Evolutionary conservation across 2,113 vertebrate genomes (phyloP).

Genomic region (Leptodactylus fuscus): DNA sequence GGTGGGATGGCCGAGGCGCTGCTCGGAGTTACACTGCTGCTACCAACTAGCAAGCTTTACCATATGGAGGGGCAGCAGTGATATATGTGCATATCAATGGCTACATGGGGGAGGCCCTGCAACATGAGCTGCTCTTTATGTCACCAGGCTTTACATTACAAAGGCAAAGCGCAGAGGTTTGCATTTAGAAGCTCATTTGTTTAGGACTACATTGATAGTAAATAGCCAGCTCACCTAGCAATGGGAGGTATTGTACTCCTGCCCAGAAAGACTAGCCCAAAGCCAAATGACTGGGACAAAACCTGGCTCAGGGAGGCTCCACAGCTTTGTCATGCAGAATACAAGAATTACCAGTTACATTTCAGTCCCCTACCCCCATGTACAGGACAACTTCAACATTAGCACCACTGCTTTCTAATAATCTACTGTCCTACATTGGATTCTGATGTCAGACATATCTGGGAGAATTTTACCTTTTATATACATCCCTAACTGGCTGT

Average conservation of each 20-base stretch:
- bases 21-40: conserved; percentile 4
- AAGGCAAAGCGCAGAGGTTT: conserved; percentile 27
- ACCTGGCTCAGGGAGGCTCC: neutral
- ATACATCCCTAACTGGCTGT: neutral
- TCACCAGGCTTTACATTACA: conserved; percentile 46
- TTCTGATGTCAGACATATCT: too few relatives aligned
- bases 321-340: conserved; percentile 45
- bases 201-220: neutral
- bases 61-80: neutral
- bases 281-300: conserved; percentile 16
- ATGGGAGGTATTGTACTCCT: neutral
- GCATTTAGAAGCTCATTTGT: conserved; percentile 52
- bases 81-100: too few relatives aligned
- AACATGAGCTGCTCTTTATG: too few relatives aligned
- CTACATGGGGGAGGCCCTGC: too few relatives aligned
- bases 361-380: neutral
- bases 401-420: neutral
- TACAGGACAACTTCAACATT: neutral
- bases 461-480: too few relatives aligned
- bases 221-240: neutral
- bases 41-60: neutral
- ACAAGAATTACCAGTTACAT: conserved; percentile 23
- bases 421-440: too few relatives aligned
- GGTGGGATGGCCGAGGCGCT: conserved; percentile 74
- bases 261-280: conserved; percentile 29